These are phyloP conservation scores for Rhabdophis nuchalis DNA, from an alignment of 2,797 vertebrate species.

Conservation along the genomic window DNA sequence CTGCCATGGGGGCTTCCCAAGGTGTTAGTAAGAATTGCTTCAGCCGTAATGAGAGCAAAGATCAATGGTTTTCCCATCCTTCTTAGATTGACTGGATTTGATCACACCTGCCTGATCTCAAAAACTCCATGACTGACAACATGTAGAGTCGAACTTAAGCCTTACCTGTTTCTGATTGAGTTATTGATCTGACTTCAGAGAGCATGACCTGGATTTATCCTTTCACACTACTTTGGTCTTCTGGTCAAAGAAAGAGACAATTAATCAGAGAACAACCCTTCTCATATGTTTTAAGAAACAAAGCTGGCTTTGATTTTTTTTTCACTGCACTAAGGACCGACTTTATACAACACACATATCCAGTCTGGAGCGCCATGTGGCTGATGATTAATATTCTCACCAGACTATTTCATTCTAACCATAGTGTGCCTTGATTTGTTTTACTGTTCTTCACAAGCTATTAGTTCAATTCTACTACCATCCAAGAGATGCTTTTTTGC, in stretches of 20 bases:
- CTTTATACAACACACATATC: neutral
- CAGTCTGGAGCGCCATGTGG: neutral
- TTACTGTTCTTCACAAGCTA: neutral
- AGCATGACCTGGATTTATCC: constrained; percentile 38
- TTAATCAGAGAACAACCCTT: constrained; percentile 37
- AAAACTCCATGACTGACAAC: constrained; percentile 30
- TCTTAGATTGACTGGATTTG: neutral
- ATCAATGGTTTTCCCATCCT: neutral
- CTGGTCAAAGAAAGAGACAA: constrained; percentile 41
- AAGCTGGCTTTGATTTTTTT: neutral
- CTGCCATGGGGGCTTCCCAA: neutral
- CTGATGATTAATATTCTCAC: neutral
- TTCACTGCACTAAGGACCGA: neutral
- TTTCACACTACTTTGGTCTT: neutral
- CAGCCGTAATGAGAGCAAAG: constrained; percentile 25
- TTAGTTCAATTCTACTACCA: neutral
- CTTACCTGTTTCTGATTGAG: constrained; percentile 45
- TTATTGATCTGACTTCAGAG: constrained; percentile 41
- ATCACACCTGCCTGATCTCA: neutral
- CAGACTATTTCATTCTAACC: neutral
- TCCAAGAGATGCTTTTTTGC: neutral
- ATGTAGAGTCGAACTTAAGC: constrained; percentile 1
- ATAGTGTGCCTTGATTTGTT: neutral
- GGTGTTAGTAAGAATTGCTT: neutral
- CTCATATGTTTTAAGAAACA: constrained; percentile 18